Conservation (phyloP, 2,888 invertebrate species). For the Oscheius sp. region DNA sequence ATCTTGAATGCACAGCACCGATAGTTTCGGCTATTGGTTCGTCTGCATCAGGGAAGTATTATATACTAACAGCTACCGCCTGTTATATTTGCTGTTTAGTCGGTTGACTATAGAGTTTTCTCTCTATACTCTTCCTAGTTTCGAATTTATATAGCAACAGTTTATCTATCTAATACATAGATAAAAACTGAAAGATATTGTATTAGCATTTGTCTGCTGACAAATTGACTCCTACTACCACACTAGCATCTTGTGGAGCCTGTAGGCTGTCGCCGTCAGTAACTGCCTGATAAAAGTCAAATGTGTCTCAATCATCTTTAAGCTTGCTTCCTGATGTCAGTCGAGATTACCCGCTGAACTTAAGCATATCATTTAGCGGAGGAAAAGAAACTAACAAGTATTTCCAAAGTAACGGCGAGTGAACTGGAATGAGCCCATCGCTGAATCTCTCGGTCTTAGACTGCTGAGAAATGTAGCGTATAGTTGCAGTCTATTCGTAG, state of each 20-base stretch:
- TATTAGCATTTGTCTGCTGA: too few species aligned
- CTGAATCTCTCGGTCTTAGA: slow-evolving; percentile 73
- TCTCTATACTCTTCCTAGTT: slow-evolving; percentile 1
- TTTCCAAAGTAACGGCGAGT: slow-evolving; percentile 78
- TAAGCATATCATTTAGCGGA: slow-evolving; percentile 74
- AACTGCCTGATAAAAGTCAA: not conserved
- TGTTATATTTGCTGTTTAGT: not conserved
- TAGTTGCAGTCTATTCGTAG: slow-evolving; percentile 69
- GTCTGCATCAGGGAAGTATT: slow-evolving; percentile 71
- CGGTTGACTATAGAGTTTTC: not conserved
- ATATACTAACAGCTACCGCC: slow-evolving; percentile 28
- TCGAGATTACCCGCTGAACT: slow-evolving; percentile 53
- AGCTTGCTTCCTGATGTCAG: slow-evolving; percentile 68
- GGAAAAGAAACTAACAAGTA: slow-evolving; percentile 79
- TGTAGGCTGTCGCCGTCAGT: too few species aligned
- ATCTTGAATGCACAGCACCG: slow-evolving; percentile 72
- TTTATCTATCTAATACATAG: not conserved
- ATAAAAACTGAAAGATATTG: not conserved
- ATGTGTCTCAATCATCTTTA: not conserved
- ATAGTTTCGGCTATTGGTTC: slow-evolving; percentile 57
- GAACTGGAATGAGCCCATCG: slow-evolving; percentile 78
- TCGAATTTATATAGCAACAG: slow-evolving; percentile 1
- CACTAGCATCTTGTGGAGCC: not conserved
- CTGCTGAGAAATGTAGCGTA: slow-evolving; percentile 75
- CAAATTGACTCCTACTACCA: not conserved